A percentile compares a stretch with the other conserved stretches of the same genome.
Conservation (phyloP, 2,888 invertebrate species). For the Pyralis farinalis region DNA sequence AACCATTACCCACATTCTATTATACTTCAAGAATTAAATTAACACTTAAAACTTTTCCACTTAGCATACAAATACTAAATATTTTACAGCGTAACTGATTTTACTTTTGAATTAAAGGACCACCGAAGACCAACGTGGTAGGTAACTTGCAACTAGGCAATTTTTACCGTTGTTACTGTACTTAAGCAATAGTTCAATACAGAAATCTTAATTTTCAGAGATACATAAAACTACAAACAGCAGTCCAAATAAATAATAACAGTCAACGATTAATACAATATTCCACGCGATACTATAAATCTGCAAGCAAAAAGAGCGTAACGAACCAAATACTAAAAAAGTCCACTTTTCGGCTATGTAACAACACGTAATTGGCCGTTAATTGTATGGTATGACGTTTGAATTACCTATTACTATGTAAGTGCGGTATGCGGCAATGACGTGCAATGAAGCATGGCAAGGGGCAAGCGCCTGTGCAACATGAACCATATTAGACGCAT, state of each 20-base stretch:
- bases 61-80: too few species aligned
- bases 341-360: constrained; percentile 13
- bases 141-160: too few species aligned
- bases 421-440: constrained; percentile 27
- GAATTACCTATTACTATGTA: neutral
- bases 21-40: too few species aligned
- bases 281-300: constrained; percentile 1
- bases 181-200: too few species aligned
- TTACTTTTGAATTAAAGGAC: too few species aligned
- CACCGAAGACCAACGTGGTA: too few species aligned
- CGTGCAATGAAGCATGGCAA: constrained; percentile 14
- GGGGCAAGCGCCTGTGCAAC: constrained; percentile 10
- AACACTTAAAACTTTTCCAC: too few species aligned
- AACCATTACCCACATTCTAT: too few species aligned
- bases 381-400: constrained; percentile 9
- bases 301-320: neutral
- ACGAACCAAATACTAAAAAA: neutral
- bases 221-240: neutral
- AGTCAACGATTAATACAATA: neutral
- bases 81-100: too few species aligned
- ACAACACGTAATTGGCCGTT: constrained; percentile 12
- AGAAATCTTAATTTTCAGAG: neutral
- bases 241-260: neutral
- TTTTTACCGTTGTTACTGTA: too few species aligned
- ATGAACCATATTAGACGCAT: constrained; percentile 24